Evolutionary conservation across 2,113 vertebrate genomes (phyloP), one percentile per base, ranked within the genome.

Genomic region (Atherinomorus stipes): DNA sequence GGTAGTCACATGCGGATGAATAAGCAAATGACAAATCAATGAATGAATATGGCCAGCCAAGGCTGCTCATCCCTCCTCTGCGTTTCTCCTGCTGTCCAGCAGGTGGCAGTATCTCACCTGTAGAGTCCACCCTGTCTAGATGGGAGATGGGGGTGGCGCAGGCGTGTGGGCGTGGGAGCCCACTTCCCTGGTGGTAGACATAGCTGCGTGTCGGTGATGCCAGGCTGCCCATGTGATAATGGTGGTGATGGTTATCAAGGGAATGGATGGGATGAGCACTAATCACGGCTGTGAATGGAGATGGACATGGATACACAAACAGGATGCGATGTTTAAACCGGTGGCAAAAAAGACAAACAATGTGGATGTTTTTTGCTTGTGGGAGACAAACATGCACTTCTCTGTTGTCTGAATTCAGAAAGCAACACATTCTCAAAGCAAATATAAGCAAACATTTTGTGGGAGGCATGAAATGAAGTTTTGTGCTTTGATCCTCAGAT

Each of bases 211-310:
- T 96, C 84, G 96, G 95, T 73, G 97, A 97, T 67, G 95, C 96
- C 93, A 97, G 95, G 95, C 95, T 97, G 95, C 96, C 92, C 91
- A 92, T 91, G 96, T 98, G 97, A 96, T 98, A 99, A 98, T 99
- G 96, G 94, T 97, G 96, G 94, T 99, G 97, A 95, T 98, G 96
- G 95, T 96, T 97, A 95, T 99, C 98, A 81, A 99, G 97, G 90
- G 98, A 97, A 98, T 99, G 98, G 96, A 99, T 99, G 96, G 98
- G 97, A 94, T 99, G 98, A 94, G 98, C 98, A 94, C 98, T 99
- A 97, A 99, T 95, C 96, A 99, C 97, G 85, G 98, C 98, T 99
- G 98, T 91, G 95, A 82, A 96, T 95, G 95, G 94, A 96, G 76
- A 96, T 95, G 86, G 74, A 94, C 59, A 82, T 79, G 85, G 75